phyloP scores from a whole-genome alignment of 2,888 invertebrate genomes.

The Galerucella pusilla region DNA sequence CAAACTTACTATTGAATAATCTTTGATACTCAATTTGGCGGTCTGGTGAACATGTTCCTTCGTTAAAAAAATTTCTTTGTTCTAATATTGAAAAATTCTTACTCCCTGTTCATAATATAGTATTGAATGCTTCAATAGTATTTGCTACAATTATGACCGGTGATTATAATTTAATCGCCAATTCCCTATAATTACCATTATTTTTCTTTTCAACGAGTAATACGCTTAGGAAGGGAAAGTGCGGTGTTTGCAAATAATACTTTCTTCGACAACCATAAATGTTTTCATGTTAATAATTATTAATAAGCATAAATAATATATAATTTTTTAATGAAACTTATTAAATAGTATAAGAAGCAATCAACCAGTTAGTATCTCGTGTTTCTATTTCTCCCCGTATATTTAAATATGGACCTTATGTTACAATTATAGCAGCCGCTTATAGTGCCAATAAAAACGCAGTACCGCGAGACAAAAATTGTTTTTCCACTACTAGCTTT shows the following conservation, averaged over 20 bases:
- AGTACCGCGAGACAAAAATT: no score
- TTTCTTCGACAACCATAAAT: not conserved
- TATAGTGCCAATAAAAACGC: no score
- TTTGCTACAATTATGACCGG: not conserved
- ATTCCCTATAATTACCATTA: not conserved
- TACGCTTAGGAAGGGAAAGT: slow-evolving; percentile 4
- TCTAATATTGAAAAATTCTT: not conserved
- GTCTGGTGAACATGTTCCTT: not conserved
- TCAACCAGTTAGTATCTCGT: not conserved
- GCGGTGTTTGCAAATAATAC: not conserved
- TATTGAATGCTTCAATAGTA: not conserved
- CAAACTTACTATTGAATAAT: not conserved
- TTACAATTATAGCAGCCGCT: no score
- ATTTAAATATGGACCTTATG: no score
- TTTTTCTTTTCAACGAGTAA: not conserved
- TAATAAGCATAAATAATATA: no score
- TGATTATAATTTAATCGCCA: not conserved
- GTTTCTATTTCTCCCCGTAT: no score
- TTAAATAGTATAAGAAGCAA: not conserved
- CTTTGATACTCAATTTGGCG: not conserved
- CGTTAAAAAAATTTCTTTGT: no score
- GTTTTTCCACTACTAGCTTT: no score
- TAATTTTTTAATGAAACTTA: not conserved
- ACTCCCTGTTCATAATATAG: not conserved
- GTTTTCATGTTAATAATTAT: no score